Percentiles rank a stretch among this genome's conserved stretches.
These are phyloP conservation scores for Thymelicus acteon DNA, from an alignment of 2,888 invertebrate genomes.

Conservation along the genomic window DNA sequence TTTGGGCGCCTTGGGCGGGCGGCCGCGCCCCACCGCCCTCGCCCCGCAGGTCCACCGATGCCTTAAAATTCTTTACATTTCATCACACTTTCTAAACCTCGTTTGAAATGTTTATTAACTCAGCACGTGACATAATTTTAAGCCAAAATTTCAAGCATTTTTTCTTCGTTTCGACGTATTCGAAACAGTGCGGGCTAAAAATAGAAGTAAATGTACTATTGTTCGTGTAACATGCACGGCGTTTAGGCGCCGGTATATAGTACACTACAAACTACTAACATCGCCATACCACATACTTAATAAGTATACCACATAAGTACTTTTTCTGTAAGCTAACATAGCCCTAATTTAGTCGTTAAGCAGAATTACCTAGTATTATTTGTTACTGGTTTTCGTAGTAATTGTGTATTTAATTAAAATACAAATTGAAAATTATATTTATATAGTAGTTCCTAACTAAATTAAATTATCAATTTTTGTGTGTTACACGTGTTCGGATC, in stretches of 20 bases:
- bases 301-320: too few relatives aligned
- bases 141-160: neutral
- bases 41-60: constrained; percentile 50
- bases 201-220: constrained; percentile 4
- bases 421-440: too few relatives aligned
- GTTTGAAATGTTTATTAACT: constrained; percentile 41
- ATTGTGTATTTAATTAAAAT: too few relatives aligned
- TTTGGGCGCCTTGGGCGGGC: constrained; percentile 72
- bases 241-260: constrained; percentile 2
- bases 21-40: constrained; percentile 64
- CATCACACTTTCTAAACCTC: constrained; percentile 43
- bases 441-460: too few relatives aligned
- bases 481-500: too few relatives aligned
- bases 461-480: too few relatives aligned
- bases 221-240: neutral
- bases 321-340: too few relatives aligned
- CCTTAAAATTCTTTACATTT: constrained; percentile 49
- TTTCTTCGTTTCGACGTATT: constrained; percentile 2
- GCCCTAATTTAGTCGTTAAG: too few relatives aligned
- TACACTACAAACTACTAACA: neutral
- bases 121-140: neutral
- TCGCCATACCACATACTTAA: neutral
- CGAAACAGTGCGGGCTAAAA: neutral
- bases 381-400: too few relatives aligned
- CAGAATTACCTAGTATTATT: too few relatives aligned